Base-by-base conservation (phyloP, 2,797 vertebrate genomes). In the Sitta carolinensis region DNA sequence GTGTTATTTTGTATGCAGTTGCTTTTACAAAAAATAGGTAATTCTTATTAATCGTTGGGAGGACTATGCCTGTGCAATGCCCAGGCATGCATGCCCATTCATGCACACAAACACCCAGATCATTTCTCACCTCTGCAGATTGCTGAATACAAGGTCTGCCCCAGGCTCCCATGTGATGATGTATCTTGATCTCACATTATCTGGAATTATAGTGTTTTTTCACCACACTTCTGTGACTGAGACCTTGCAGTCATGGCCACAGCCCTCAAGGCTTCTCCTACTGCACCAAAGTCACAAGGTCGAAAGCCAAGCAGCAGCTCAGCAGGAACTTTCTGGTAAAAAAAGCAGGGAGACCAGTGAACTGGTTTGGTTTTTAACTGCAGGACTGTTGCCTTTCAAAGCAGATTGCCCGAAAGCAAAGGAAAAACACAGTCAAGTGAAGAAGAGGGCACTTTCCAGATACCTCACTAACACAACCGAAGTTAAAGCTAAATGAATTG, bases 191-290 rank as follows among this genome's bases (percentile, higher is more conserved):
- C 47, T 30, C 9, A 5, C 25, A 3, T 57, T 64, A 68, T 74
- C 43, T 0, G 0, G 40, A 68, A 72, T 72, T 89, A 40, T 15
- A 2, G 0, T 0, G 22, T 45, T 45, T 84, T 74, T 67, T 79
- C 40, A 30, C n/a, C 25, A 19, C 0, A 0, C 14, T 42, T 50
- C 67, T 79, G 5, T 73, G 67, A 16, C 61, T 25, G 51, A 83
- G 69, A 5, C 14, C 16, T 38, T 43, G 50, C 64, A 84, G 76
- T 38, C 18, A 1, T 0, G 0, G 50, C 77, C n/a, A 5, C 40
- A 59, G 47, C 61, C 40, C 36, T 59, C 13, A 2, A 16, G 57
- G 34, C 38, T 29, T 18, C n/a, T 75, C 47, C 52, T 45, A 8
- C 64, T 72, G 4, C 21, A 5, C 62, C 26, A 18, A 3, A 32